Evolutionary conservation across 2,113 vertebrate species (phyloP).

Genomic region (Bucco capensis): DNA sequence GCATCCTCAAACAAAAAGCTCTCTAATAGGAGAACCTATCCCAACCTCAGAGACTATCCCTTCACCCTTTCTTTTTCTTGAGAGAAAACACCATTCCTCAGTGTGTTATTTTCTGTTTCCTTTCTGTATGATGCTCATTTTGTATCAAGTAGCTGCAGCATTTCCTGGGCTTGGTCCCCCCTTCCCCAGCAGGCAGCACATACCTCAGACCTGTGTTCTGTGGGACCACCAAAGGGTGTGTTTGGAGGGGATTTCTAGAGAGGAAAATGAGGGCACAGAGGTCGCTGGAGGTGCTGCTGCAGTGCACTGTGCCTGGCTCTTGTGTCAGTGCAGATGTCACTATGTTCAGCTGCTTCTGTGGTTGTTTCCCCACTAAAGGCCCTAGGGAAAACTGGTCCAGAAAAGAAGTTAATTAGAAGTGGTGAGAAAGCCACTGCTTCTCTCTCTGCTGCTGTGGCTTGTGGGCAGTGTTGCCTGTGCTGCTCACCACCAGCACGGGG

Average conservation of each 20-base stretch:
- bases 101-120: background rate
- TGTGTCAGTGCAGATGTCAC: background rate
- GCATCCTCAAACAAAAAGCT: background rate
- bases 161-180: background rate
- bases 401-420: background rate
- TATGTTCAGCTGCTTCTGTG: background rate
- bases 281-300: background rate
- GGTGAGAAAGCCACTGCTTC: fast-evolving
- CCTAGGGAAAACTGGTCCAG: background rate
- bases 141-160: background rate
- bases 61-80: background rate
- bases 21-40: background rate
- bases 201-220: background rate
- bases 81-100: background rate
- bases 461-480: background rate
- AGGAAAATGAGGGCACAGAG: background rate
- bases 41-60: background rate
- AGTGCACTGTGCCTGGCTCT: fast-evolving
- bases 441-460: background rate
- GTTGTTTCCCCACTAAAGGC: background rate
- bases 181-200: background rate
- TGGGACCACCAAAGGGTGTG: too few species aligned
- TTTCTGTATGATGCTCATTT: background rate
- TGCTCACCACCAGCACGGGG: background rate
- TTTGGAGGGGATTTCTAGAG: too few species aligned